These are phyloP conservation scores for Bellardia pandia DNA, from an alignment of 2,888 invertebrate species.

Conservation along the genomic window DNA sequence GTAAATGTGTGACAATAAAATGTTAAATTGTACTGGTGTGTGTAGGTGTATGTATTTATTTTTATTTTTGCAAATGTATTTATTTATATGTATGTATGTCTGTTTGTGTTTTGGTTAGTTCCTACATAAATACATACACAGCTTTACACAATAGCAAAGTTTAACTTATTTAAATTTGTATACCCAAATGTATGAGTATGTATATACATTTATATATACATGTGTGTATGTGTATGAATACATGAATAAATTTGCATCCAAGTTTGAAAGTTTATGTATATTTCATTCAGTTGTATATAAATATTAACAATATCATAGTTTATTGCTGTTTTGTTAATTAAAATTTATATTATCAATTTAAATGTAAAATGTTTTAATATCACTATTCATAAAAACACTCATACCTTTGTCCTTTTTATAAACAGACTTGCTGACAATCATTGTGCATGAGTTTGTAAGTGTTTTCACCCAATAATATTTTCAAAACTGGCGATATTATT, in stretches of 20 bases:
- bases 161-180: constrained; percentile 22
- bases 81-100: constrained; percentile 29
- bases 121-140: not conserved
- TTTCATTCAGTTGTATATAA: constrained; percentile 54
- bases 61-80: not conserved
- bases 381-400: constrained; percentile 28
- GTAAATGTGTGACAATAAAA: constrained; percentile 66
- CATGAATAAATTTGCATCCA: not conserved
- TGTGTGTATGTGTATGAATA: not conserved
- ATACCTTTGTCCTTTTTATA: not conserved
- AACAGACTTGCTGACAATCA: not conserved
- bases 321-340: constrained; percentile 68
- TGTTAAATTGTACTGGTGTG: constrained; percentile 36
- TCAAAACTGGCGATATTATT: not conserved
- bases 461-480: not conserved
- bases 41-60: constrained; percentile 7
- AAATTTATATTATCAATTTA: constrained; percentile 67
- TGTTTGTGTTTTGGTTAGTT: constrained; percentile 23
- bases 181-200: too few relatives aligned
- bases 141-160: not conserved
- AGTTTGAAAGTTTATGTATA: not conserved
- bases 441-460: not conserved
- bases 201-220: not conserved
- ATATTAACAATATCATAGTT: constrained; percentile 67
- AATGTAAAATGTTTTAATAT: constrained; percentile 32